Evolutionary conservation across 2,888 invertebrate genomes (phyloP).

Genomic region (Cosmia pyralina): DNA sequence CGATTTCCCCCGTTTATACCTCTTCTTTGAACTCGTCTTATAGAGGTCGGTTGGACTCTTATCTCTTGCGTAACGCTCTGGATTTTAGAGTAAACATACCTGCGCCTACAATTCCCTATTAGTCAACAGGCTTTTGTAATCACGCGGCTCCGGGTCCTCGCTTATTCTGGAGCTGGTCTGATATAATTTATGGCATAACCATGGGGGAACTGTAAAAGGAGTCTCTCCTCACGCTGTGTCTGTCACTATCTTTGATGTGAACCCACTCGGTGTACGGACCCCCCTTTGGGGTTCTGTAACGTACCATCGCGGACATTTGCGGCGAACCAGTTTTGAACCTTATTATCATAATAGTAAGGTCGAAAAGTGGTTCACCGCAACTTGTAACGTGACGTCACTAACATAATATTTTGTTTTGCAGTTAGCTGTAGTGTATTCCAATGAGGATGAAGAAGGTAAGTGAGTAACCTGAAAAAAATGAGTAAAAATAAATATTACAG

Average conservation of each 20-base stretch:
- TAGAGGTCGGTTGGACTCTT: too few species aligned
- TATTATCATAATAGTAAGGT: too few species aligned
- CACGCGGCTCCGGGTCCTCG: neutral
- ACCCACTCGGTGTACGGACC: too few species aligned
- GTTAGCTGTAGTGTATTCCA: constrained; percentile 50
- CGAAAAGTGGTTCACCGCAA: too few species aligned
- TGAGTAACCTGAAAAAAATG: neutral
- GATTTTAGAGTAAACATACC: too few species aligned
- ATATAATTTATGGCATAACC: neutral
- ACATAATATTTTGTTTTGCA: constrained; percentile 31
- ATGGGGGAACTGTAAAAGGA: neutral
- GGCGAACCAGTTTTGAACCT: too few species aligned
- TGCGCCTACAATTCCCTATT: too few species aligned
- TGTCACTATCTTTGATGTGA: neutral
- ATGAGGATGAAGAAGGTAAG: constrained; percentile 60
- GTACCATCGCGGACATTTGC: neutral
- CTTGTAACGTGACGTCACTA: neutral
- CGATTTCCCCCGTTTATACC: too few species aligned
- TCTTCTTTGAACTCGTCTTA: too few species aligned
- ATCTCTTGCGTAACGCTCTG: too few species aligned
- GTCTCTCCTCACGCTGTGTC: neutral
- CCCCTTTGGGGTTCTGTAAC: neutral
- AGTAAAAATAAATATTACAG: neutral
- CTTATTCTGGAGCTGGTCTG: neutral
- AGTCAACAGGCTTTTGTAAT: too few species aligned